These are phyloP conservation scores for Hypercompe scribonia DNA, from an alignment of 2,888 invertebrate genomes.

Conservation along the genomic window DNA sequence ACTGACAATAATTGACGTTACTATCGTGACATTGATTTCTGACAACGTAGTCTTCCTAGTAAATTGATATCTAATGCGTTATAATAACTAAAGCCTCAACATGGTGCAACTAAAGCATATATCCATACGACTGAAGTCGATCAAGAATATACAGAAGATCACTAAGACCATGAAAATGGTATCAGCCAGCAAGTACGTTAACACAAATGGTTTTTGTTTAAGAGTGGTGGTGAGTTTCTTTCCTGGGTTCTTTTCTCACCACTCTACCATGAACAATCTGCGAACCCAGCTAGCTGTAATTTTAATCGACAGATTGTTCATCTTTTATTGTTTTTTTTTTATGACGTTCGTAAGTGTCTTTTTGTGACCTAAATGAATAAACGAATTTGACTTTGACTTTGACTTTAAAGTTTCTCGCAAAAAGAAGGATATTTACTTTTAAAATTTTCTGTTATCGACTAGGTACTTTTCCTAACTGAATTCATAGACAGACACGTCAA, in stretches of 20 bases:
- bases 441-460: no score
- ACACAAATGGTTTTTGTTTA: background rate
- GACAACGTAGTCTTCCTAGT: background rate
- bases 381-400: no score
- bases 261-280: no score
- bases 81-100: background rate
- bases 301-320: no score
- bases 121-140: slow-evolving; percentile 91
- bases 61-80: slow-evolving; percentile 4
- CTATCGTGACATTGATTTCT: slow-evolving; percentile 12
- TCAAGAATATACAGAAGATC: slow-evolving; percentile 94
- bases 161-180: slow-evolving; percentile 96
- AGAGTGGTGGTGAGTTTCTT: no score
- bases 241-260: no score
- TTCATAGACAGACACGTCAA: background rate
- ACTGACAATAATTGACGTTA: background rate
- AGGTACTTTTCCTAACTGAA: background rate
- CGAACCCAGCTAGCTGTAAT: no score
- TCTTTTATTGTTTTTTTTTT: no score
- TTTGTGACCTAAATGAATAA: no score
- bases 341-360: no score
- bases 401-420: background rate
- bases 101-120: slow-evolving; percentile 92
- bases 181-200: slow-evolving; percentile 84
- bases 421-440: background rate